A percentile compares a stretch with the other conserved stretches of the same genome.
Evolutionary conservation across 2,888 invertebrate species (phyloP).

Genomic region (Glaucopsyche alexis): DNA sequence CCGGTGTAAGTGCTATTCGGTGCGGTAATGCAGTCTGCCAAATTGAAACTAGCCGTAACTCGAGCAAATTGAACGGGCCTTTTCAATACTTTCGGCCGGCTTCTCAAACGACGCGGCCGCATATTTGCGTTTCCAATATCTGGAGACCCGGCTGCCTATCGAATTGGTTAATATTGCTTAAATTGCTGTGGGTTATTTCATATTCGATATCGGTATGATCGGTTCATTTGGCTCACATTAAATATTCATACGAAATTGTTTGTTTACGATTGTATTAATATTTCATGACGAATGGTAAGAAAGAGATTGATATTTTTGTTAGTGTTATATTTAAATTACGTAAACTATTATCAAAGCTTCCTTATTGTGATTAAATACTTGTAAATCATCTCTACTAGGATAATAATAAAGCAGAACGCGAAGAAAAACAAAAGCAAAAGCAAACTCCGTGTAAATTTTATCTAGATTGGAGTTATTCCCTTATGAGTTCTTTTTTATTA

Average conservation of each 20-base stretch:
- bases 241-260: constrained; percentile 10
- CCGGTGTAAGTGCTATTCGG: constrained; percentile 67
- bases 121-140: constrained; percentile 47
- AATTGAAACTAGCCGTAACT: constrained; percentile 67
- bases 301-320: not conserved
- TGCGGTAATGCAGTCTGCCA: constrained; percentile 60
- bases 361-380: not conserved
- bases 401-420: not conserved
- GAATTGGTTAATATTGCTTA: constrained; percentile 50
- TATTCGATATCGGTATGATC: constrained; percentile 48
- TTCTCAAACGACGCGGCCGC: constrained; percentile 43
- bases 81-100: constrained; percentile 53
- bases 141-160: constrained; percentile 43
- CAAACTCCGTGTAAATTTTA: not conserved
- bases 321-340: not conserved
- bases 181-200: constrained; percentile 53
- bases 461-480: constrained; percentile 7
- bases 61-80: constrained; percentile 56
- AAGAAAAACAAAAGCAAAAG: not conserved
- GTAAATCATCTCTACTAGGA: no score
- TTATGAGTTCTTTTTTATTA: not conserved
- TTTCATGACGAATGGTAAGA: not conserved
- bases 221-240: constrained; percentile 3
- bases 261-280: not conserved
- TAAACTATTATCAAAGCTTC: not conserved